Evolutionary conservation across 1,140 invertebrate genomes (phyloP).

Genomic region (Ylistrum balloti): DNA sequence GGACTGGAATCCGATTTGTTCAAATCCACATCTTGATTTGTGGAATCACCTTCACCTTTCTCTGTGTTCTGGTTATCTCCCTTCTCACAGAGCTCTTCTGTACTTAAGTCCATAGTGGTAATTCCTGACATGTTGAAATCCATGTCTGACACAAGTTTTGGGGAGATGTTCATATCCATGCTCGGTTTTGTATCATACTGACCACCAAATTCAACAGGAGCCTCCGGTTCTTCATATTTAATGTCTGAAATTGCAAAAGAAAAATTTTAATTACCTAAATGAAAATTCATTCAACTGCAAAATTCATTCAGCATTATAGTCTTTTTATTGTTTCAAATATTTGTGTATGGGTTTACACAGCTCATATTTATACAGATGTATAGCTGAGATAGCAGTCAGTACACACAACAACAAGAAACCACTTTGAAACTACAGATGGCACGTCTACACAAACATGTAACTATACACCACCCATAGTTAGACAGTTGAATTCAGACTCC

Average conservation of each 20-base stretch:
- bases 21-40: background rate
- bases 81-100: slow-evolving; percentile 38
- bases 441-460: background rate
- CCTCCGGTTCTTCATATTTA: slow-evolving; percentile 32
- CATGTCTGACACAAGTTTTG: background rate
- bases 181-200: slow-evolving; percentile 17
- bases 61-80: slow-evolving; percentile 13
- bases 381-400: background rate
- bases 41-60: background rate
- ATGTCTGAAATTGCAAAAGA: slow-evolving; percentile 3
- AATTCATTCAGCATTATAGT: background rate
- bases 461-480: background rate
- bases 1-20: background rate
- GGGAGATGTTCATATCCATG: background rate
- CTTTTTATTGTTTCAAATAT: background rate
- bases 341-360: background rate
- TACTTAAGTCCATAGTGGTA: slow-evolving; percentile 4
- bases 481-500: background rate
- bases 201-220: slow-evolving; percentile 38
- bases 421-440: background rate
- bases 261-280: background rate
- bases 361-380: background rate
- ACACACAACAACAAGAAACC: no score
- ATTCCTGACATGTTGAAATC: slow-evolving; percentile 14
- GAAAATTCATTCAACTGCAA: background rate